phyloP scores from a whole-genome alignment of 1,140 invertebrate species.

The Dinothrombium tinctorium region DNA sequence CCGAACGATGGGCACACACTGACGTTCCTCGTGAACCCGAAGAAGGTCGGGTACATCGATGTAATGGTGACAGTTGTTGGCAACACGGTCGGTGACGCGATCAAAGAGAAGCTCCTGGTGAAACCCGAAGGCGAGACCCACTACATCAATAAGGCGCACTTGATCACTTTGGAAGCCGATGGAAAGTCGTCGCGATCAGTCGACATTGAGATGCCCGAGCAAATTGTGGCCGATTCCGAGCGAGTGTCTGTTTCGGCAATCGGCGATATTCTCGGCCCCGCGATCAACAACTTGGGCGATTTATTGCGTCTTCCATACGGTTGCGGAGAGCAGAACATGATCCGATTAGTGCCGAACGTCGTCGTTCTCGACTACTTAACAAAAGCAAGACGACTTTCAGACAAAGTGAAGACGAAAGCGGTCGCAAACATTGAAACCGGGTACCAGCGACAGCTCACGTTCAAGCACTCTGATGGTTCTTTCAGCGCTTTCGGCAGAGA shows the following conservation, averaged over 20 bases:
- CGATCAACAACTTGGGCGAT: constrained; percentile 39
- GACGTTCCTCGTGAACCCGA: constrained; percentile 53
- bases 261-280: constrained; percentile 45
- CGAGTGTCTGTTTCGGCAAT: constrained; percentile 43
- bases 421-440: constrained; percentile 51
- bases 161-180: constrained; percentile 34
- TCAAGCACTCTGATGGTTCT: constrained; percentile 64
- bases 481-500: constrained; percentile 75
- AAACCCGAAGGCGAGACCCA: constrained; percentile 54
- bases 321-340: constrained; percentile 85
- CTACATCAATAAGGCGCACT: constrained; percentile 43
- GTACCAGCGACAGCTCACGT: constrained; percentile 78
- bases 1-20: constrained; percentile 40
- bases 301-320: constrained; percentile 57
- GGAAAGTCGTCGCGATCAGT: constrained; percentile 22
- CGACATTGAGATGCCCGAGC: constrained; percentile 43
- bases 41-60: constrained; percentile 45
- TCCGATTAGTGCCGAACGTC: constrained; percentile 73
- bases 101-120: constrained; percentile 41
- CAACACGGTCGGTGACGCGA: constrained; percentile 33
- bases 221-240: constrained; percentile 43
- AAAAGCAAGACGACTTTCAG: constrained; percentile 30
- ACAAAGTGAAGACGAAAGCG: constrained; percentile 42
- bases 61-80: constrained; percentile 35
- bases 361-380: constrained; percentile 53